phyloP scores from a whole-genome alignment of 2,113 vertebrate species.

The Picathartes gymnocephalus region DNA sequence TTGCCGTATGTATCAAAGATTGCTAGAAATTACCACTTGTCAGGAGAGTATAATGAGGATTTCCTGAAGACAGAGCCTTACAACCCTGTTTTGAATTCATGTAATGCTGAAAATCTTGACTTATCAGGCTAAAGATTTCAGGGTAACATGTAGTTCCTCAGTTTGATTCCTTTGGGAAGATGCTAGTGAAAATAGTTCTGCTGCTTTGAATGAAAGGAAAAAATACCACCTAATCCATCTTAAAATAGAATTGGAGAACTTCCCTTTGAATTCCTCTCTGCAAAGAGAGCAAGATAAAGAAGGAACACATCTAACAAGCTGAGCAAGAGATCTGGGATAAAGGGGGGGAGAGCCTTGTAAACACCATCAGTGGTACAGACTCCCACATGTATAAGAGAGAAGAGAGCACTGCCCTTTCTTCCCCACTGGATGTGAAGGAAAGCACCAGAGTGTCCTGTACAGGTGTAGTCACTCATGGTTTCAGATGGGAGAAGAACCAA shows the following conservation, averaged over 20 bases:
- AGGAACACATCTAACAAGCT: not conserved
- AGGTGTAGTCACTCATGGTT: not conserved
- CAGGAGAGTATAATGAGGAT: not conserved
- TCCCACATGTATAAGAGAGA: not conserved
- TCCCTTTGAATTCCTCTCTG: not conserved
- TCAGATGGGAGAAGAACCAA: not conserved
- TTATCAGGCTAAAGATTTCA: not conserved
- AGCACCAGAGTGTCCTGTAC: not conserved
- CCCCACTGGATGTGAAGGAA: not conserved
- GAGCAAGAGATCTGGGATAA: not conserved
- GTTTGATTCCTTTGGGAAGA: not conserved
- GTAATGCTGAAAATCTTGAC: not conserved
- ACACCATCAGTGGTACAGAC: not conserved
- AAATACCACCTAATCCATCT: not conserved
- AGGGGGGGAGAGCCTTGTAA: not conserved
- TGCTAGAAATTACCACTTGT: not conserved
- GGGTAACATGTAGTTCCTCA: not conserved
- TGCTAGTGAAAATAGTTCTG: not conserved
- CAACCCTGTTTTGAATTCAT: not conserved
- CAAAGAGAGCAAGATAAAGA: not conserved
- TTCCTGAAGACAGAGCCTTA: not conserved
- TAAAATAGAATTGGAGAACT: not conserved
- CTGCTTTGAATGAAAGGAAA: not conserved
- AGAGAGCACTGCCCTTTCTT: not conserved
- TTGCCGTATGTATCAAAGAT: constrained; percentile 59